phyloP scores from a whole-genome alignment of 2,888 invertebrate species.

The Nemapogon koenigi region DNA sequence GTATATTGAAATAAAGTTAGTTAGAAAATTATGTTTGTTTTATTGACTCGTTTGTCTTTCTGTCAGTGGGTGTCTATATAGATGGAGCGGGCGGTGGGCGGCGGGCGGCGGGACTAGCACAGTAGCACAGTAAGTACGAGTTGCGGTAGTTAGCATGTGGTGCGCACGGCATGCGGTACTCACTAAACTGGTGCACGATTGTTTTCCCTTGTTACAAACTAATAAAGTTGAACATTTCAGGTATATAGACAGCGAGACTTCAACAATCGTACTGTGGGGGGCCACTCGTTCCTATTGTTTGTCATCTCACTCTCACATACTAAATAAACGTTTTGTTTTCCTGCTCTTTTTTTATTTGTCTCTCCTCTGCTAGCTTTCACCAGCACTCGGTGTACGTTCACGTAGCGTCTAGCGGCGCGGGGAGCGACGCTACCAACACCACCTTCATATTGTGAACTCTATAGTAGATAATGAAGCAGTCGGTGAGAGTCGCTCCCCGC shows the following conservation, averaged over 20 bases:
- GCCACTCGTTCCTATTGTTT: slow-evolving; percentile 1
- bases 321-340: slow-evolving; percentile 51
- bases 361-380: slow-evolving; percentile 48
- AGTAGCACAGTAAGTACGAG: too few relatives aligned
- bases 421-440: background rate
- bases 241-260: slow-evolving; percentile 25
- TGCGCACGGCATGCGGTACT: background rate
- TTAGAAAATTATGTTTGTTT: too few relatives aligned
- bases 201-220: slow-evolving; percentile 23
- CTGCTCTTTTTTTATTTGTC: slow-evolving; percentile 42
- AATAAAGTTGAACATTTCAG: slow-evolving; percentile 64
- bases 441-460: too few relatives aligned
- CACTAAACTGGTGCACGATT: background rate
- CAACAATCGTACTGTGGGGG: background rate
- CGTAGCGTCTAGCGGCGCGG: slow-evolving; percentile 29
- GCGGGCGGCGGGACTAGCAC: too few relatives aligned
- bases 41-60: background rate
- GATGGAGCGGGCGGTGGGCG: too few relatives aligned
- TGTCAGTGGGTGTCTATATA: too few relatives aligned
- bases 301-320: slow-evolving; percentile 13
- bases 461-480: too few relatives aligned
- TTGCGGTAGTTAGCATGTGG: slow-evolving; percentile 1
- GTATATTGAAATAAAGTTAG: slow-evolving; percentile 57
- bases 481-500: background rate
- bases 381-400: slow-evolving; percentile 62